These are phyloP conservation scores for Tachuris rubrigastra DNA, from an alignment of 2,113 vertebrate species.

Conservation along the genomic window DNA sequence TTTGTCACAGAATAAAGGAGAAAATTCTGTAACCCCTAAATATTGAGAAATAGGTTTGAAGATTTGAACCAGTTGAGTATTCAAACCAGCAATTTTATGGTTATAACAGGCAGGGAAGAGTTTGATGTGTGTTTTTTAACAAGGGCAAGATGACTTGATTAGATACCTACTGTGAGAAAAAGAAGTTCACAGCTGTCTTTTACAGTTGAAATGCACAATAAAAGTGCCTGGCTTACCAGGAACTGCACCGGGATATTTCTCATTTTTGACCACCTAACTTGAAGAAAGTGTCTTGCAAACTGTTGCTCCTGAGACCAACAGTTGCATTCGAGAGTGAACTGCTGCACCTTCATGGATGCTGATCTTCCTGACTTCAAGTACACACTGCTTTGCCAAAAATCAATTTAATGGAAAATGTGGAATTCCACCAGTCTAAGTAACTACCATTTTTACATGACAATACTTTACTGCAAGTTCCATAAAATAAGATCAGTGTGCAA, in stretches of 20 bases:
- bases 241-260: not conserved
- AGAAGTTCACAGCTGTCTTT: not conserved
- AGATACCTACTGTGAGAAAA: not conserved
- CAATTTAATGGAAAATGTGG: not conserved
- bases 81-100: not conserved
- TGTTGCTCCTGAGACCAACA: not conserved
- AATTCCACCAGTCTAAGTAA: not conserved
- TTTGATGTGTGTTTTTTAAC: not conserved
- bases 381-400: not conserved
- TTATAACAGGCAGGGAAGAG: not conserved
- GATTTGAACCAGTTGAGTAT: not conserved
- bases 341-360: not conserved
- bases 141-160: not conserved
- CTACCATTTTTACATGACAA: not conserved
- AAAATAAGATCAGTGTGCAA: not conserved
- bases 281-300: not conserved
- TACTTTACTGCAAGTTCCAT: not conserved
- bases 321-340: not conserved
- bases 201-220: not conserved
- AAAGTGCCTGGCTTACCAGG: not conserved
- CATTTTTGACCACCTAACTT: not conserved
- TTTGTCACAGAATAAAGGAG: not conserved
- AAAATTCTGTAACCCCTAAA: not conserved
- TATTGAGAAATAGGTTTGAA: not conserved
- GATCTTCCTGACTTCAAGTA: not conserved